Evolutionary conservation across 1,140 invertebrate species (phyloP), one percentile per base, ranked within the genome.

Genomic region (Solenopsis fugax): DNA sequence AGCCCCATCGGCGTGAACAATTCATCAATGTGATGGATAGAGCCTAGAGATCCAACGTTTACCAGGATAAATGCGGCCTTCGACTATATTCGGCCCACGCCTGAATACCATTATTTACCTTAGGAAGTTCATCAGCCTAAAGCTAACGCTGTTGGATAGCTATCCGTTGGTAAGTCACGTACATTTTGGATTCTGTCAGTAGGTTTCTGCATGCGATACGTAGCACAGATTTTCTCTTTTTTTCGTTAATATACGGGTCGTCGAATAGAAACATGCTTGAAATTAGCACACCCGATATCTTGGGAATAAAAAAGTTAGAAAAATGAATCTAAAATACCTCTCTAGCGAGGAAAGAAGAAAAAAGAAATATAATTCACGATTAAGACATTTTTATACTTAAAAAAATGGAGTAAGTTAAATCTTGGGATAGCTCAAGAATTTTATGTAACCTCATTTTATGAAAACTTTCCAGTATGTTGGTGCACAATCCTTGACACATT

Each of bases 21-120:
- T 90, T 91, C 87, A 84, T 91, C 90, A 90, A 91, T 88, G 72
- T 90, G 89, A 91, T 90, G 82, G 84, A 91, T 90, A 89, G 89
- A 65, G 87, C 58, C 81, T 82, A 86, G 54, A 88, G 69, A 58
- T 88, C 87, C 64, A 90, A 81, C 69, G 58, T 90, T 90, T 88
- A 89, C 80, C 73, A 85, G 89, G 37, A 88, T 90, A 86, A 90
- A 90, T 88, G 89, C 76, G 62, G 60, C 80, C 62, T 73, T 75
- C 80, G 77, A 82, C 75, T 90, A 90, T 81, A 90, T 85, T 87
- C 78, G 45, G 56, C 21, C 52, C 78, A 73, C 58, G 73, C 62
- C 41, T 73, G 62, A 76, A 90, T 84, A 58, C 75, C 69, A 88
- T 80, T 90, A 90, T 90, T 90, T 88, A 90, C 65, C 75, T 76